Evolutionary conservation across 1,140 invertebrate species (phyloP).

Genomic region (Drosophila bipectinata): DNA sequence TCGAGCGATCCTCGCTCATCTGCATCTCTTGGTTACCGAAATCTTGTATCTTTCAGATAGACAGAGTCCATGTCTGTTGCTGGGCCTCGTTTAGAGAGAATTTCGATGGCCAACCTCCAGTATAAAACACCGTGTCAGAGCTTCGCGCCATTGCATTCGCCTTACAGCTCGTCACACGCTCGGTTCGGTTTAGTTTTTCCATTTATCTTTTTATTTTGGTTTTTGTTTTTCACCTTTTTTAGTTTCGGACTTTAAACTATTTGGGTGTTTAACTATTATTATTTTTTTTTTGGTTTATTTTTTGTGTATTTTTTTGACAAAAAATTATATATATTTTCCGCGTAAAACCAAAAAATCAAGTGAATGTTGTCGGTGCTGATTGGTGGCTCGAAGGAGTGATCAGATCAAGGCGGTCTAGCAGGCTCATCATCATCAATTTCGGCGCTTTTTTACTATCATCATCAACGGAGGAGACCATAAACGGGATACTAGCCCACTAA

Average conservation of each 20-base stretch:
- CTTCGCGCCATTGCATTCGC: constrained; percentile 47
- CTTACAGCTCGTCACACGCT: constrained; percentile 33
- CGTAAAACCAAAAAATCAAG: constrained; percentile 5
- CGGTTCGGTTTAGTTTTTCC: constrained; percentile 29
- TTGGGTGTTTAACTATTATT: constrained; percentile 10
- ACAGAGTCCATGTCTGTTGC: neutral
- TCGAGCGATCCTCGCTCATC: constrained; percentile 42
- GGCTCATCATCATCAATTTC: constrained; percentile 27
- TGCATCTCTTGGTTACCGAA: constrained; percentile 34
- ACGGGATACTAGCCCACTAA: constrained; percentile 11
- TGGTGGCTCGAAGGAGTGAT: constrained; percentile 29
- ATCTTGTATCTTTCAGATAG: neutral
- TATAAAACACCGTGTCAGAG: constrained; percentile 47
- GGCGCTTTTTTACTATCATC: constrained; percentile 13
- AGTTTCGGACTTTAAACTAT: constrained; percentile 3
- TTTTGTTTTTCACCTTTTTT: constrained; percentile 6
- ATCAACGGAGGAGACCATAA: constrained; percentile 24
- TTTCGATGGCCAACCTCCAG: constrained; percentile 1
- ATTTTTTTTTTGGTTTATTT: constrained; percentile 15
- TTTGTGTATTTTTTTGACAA: constrained; percentile 2
- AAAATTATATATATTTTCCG: constrained; percentile 6
- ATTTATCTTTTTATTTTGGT: neutral
- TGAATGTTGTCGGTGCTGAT: constrained; percentile 53
- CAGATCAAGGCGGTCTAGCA: constrained; percentile 24
- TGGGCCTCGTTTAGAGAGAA: neutral